Percentiles rank a stretch among this genome's conserved stretches.
Conservation (phyloP, 2,797 vertebrate genomes). For the Lepilemur septentrionalis region DNA sequence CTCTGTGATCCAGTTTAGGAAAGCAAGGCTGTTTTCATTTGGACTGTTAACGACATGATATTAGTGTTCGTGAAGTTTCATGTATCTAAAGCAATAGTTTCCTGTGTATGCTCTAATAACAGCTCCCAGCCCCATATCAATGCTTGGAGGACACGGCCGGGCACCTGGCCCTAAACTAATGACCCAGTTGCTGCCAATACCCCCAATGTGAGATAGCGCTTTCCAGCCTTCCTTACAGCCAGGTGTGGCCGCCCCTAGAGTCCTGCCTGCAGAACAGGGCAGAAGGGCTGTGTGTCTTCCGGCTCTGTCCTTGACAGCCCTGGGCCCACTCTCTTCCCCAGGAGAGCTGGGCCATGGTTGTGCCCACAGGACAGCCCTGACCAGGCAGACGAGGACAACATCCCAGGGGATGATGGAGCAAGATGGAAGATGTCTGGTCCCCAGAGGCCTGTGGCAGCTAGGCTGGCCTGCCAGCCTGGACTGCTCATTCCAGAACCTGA, state of each 20-base stretch:
- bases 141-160: background rate
- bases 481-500: background rate
- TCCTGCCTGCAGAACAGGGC: accelerated
- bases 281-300: background rate
- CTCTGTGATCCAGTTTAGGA: background rate
- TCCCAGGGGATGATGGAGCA: accelerated
- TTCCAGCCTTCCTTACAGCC: background rate
- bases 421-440: accelerated
- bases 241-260: background rate
- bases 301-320: background rate
- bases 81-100: background rate
- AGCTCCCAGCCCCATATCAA: background rate
- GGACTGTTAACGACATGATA: background rate
- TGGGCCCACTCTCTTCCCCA: background rate
- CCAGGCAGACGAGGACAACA: background rate
- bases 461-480: background rate
- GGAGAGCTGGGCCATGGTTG: background rate
- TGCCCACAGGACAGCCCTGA: background rate
- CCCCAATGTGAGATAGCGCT: accelerated
- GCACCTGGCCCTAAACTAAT: background rate
- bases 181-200: background rate
- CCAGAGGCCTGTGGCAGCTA: background rate
- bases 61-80: background rate
- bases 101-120: background rate
- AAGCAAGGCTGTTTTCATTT: background rate